phyloP scores from a whole-genome alignment of 2,888 invertebrate genomes.

The Hirtodrosophila confusa region DNA sequence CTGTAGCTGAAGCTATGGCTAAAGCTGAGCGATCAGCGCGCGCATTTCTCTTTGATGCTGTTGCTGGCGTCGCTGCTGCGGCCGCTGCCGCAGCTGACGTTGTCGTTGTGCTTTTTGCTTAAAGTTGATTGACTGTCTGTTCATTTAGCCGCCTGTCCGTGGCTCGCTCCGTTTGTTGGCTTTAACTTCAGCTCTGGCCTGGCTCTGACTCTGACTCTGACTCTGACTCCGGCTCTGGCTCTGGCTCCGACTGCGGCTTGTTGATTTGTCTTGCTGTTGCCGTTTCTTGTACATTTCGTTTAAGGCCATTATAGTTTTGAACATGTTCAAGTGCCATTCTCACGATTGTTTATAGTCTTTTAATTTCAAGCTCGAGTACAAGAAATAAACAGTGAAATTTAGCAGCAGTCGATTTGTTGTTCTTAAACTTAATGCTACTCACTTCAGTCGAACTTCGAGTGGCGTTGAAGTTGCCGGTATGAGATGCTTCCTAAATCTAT shows the following conservation, averaged over 20 bases:
- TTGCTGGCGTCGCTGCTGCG: constrained; percentile 16
- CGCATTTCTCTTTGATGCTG: constrained; percentile 72
- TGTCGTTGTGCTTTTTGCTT: constrained; percentile 70
- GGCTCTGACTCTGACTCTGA: constrained; percentile 3
- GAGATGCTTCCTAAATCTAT: constrained; percentile 10
- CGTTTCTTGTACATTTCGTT: constrained; percentile 67
- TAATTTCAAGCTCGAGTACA: constrained; percentile 73
- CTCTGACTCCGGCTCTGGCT: constrained; percentile 4
- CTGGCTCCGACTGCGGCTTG: constrained; percentile 42
- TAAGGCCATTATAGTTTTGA: constrained; percentile 77
- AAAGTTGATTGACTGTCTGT: constrained; percentile 80
- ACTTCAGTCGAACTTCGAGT: constrained; percentile 54
- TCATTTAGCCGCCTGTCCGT: constrained; percentile 74
- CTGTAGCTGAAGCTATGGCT: constrained; percentile 12
- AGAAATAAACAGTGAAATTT: constrained; percentile 77
- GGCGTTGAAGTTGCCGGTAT: constrained; percentile 26
- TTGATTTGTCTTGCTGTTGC: constrained; percentile 50
- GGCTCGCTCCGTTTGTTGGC: constrained; percentile 66
- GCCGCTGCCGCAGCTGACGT: constrained; percentile 32
- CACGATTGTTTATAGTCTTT: constrained; percentile 80
- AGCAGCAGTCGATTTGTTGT: constrained; percentile 71
- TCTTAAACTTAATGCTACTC: constrained; percentile 66
- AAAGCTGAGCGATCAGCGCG: constrained; percentile 45
- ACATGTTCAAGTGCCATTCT: constrained; percentile 77
- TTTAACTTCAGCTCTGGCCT: constrained; percentile 37